phyloP scores from a whole-genome alignment of 2,797 vertebrate genomes.

The Euthynnus affinis region DNA sequence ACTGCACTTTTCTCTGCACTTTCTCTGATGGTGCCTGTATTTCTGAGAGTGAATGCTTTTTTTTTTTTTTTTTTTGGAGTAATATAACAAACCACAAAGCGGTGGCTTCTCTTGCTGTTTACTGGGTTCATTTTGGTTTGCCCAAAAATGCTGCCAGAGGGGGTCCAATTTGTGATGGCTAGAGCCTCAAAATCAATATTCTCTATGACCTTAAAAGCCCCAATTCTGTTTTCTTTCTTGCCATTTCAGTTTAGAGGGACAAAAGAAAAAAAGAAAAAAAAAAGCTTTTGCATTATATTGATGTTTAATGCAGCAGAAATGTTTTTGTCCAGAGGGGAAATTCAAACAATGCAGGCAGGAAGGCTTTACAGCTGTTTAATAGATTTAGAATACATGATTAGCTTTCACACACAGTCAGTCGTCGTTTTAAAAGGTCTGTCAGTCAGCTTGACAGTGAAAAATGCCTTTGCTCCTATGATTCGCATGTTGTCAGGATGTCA shows the following conservation, averaged over 20 bases:
- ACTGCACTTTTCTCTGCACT: slow-evolving; percentile 30
- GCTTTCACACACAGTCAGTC: slow-evolving; percentile 50
- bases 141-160: slow-evolving; percentile 48
- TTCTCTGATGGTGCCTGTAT: slow-evolving; percentile 21
- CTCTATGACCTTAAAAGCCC: slow-evolving; percentile 62
- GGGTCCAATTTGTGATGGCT: slow-evolving; percentile 54
- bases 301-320: slow-evolving; percentile 48
- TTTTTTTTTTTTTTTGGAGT: slow-evolving; percentile 7
- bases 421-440: slow-evolving; percentile 51
- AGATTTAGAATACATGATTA: slow-evolving; percentile 62
- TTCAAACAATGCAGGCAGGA: slow-evolving; percentile 42
- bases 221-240: slow-evolving; percentile 35
- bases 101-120: slow-evolving; percentile 32
- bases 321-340: slow-evolving; percentile 44
- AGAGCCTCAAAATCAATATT: slow-evolving; percentile 60
- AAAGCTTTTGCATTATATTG: slow-evolving; percentile 46
- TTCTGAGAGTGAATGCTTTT: slow-evolving; percentile 30
- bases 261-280: not conserved
- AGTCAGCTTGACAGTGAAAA: slow-evolving; percentile 61
- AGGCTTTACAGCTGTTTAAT: slow-evolving; percentile 48
- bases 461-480: slow-evolving; percentile 28
- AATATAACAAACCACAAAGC: slow-evolving; percentile 51
- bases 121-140: slow-evolving; percentile 59
- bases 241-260: slow-evolving; percentile 33
- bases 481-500: slow-evolving; percentile 20